A percentile compares a stretch with the other conserved stretches of the same genome.
Evolutionary conservation across 2,797 vertebrate species (phyloP).

Genomic region (Siniperca scherzeri): DNA sequence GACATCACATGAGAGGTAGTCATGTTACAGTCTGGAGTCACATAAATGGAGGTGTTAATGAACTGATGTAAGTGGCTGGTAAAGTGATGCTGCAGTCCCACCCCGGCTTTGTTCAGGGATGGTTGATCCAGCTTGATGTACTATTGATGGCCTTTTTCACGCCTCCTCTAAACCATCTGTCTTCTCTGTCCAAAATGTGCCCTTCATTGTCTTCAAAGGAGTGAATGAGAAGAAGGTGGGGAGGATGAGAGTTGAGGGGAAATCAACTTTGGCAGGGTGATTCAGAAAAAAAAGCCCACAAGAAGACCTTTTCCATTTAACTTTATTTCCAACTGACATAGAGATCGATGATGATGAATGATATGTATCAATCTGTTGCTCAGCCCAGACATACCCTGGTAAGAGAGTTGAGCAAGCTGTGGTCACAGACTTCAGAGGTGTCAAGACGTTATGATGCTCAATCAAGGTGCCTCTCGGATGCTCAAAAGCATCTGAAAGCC

Average conservation of each 20-base stretch:
- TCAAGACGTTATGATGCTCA: background rate
- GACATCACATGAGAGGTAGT: slow-evolving; percentile 35
- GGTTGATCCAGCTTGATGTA: background rate
- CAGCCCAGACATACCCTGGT: no score
- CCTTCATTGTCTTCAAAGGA: background rate
- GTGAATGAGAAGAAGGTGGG: background rate
- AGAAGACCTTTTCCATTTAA: background rate
- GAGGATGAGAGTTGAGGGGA: background rate
- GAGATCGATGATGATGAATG: background rate
- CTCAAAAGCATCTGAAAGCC: background rate
- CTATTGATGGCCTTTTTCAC: slow-evolving; percentile 7
- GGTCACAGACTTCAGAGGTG: background rate
- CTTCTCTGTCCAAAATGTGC: background rate
- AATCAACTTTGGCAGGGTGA: background rate
- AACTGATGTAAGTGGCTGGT: slow-evolving; percentile 28
- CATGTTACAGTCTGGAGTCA: slow-evolving; percentile 28
- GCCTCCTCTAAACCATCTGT: slow-evolving; percentile 5
- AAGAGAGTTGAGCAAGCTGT: background rate
- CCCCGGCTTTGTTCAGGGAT: background rate
- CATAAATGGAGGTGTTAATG: slow-evolving; percentile 38
- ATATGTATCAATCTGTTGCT: background rate
- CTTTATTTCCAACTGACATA: background rate
- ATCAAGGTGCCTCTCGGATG: background rate
- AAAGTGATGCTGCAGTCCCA: background rate
- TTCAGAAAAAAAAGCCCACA: background rate